These are phyloP conservation scores for Diploscapter pachys DNA, from an alignment of 1,140 invertebrate species.

Conservation along the genomic window DNA sequence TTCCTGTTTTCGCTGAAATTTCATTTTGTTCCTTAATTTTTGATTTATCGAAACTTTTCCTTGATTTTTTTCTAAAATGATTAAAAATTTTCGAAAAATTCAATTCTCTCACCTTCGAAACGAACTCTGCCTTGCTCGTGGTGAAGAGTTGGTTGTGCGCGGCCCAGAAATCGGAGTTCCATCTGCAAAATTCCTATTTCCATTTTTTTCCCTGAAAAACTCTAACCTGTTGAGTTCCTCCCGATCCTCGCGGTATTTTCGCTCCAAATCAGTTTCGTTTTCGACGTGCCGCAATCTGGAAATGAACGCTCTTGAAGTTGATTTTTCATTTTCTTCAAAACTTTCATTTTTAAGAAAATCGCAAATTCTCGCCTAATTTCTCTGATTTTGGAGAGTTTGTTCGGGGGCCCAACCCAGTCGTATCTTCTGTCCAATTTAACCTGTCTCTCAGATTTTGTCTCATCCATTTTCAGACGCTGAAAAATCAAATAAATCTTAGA, in stretches of 20 bases:
- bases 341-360: conserved; percentile 13
- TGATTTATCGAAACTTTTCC: background rate
- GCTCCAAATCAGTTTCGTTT: conserved; percentile 45
- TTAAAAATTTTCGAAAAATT: background rate
- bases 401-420: conserved; percentile 55
- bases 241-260: conserved; percentile 39
- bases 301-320: conserved; percentile 2
- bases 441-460: no score
- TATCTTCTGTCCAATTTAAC: conserved; percentile 41
- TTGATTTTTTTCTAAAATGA: background rate
- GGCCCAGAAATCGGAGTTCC: conserved; percentile 49
- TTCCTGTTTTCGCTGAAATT: conserved; percentile 45
- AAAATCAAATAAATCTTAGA: conserved; percentile 1
- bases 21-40: background rate
- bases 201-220: background rate
- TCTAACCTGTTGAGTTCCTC: conserved; percentile 43
- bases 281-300: conserved; percentile 44
- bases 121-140: conserved; percentile 40
- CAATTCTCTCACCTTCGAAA: conserved; percentile 40
- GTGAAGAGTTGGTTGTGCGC: conserved; percentile 49
- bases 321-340: background rate
- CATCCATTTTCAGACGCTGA: background rate
- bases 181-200: conserved; percentile 1
- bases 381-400: conserved; percentile 46
- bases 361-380: conserved; percentile 44